Evolutionary conservation across 1,140 invertebrate species (phyloP), one percentile per base, ranked within the genome.

Genomic region (Ditylenchus dipsaci): DNA sequence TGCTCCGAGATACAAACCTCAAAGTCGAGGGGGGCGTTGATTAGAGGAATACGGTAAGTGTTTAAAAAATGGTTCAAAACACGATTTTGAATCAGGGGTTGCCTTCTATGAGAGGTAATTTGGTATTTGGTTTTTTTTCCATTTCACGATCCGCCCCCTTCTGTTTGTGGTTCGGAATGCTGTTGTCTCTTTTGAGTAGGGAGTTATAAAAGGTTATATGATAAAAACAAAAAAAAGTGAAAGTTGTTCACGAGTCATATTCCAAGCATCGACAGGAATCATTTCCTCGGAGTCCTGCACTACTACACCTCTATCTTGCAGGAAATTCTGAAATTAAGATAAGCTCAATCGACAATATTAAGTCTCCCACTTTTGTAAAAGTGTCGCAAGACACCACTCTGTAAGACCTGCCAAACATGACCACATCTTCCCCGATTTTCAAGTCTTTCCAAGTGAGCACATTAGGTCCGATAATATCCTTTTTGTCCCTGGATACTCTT

Each of bases 201-300:
- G n/a, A n/a, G n/a, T n/a, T n/a, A n/a, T n/a, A n/a, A n/a, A n/a
- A n/a, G n/a, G n/a, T n/a, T n/a, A n/a, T n/a, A 13, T 45, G 43
- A 45, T 45, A 45, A n/a, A 45, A 13, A 45, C 43, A 13, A n/a
- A 11, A n/a, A 13, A 45, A 45, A 13, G 43, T 45, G n/a, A 13
- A n/a, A 13, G 11, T 45, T 45, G 43, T n/a, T 45, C n/a, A 45
- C 57, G 11, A 19, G 33, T 53, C 17, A 73, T 13, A 42, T 60
- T 73, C 72, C 72, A 73, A 3, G 73, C 27, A 76, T 73, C 72
- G 15, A 62, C 53, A 11, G 72, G 72, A 23, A 76, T 72, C 15
- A 21, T 59, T 65, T 63, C 62, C 11, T 21, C 57, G 26, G 58
- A 15, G 38, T 73, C 72, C 13, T 27, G 23, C 29, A 60, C 57